Base-by-base conservation (phyloP, 2,888 invertebrate species). In the Philereme transversata region DNA sequence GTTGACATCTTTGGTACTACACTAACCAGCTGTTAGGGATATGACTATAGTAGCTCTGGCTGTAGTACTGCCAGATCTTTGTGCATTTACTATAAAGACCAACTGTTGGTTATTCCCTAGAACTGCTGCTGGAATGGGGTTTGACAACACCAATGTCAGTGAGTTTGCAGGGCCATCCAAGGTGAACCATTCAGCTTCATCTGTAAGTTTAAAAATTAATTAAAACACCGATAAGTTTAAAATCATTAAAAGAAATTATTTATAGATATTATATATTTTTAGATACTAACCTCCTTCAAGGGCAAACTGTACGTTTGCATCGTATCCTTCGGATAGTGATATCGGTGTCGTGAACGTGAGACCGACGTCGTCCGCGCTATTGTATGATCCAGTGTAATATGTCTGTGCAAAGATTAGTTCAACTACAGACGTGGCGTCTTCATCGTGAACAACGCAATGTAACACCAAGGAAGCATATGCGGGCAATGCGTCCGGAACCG, bases 341-440 rank as follows among this genome's bases (percentile, higher is more conserved):
- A 81, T 76, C 5, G 65, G 59, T 6, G 68, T 64, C 0, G 65
- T 56, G 35, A 80, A 72, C 3, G 22, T 34, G 5, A 82, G 67
- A 4, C 74, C 73, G 5, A 6, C 63, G 5, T 45, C 35, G 49
- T 61, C 69, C 9, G 66, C n/a, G n/a, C n/a, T 5, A 9, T 6
- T 65, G 54, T 75, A 80, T 9, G 64, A 56, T 7, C 81, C 82
- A 4, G 72, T 72, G 59, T 80, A 82, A 57, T 69, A 79, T 5
- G 73, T 36, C 51, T 70, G 61, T 33, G 50, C 49, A 52, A 71
- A 71, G 9, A 59, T 67, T 64, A 76, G 78, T 70, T 72, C 77
- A 68, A 44, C 62, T 38, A 49, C 54, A 4, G 57, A 10, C 10
- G 43, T 9, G 9, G n/a, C 5, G 7, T 60, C n/a, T n/a, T n/a